Conservation (phyloP, 2,113 vertebrate genomes). For the Neomonachus schauinslandi region DNA sequence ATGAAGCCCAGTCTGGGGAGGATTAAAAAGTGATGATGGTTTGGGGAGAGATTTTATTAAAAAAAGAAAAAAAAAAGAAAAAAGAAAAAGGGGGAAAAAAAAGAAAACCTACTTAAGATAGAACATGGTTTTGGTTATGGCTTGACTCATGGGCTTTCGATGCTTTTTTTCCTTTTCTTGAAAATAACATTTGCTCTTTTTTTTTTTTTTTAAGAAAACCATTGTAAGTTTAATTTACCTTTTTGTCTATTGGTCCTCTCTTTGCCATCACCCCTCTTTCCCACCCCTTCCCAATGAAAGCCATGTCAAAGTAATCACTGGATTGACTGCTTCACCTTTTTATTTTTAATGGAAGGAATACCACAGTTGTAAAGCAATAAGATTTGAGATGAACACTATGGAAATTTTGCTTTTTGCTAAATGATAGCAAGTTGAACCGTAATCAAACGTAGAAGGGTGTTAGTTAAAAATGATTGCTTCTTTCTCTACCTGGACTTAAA, state of each 20-base stretch:
- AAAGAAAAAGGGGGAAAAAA: conserved; percentile 68
- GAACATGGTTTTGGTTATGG: conserved; percentile 90
- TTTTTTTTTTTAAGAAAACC: conserved; percentile 50
- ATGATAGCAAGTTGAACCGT: conserved; percentile 78
- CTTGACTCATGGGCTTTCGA: conserved; percentile 90
- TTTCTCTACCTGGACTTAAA: conserved; percentile 74
- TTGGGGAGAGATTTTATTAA: conserved; percentile 87
- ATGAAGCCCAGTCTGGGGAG: conserved; percentile 97
- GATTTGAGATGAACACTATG: conserved; percentile 82
- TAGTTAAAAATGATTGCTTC: conserved; percentile 79
- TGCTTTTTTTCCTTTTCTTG: conserved; percentile 82
- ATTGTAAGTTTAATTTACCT: conserved; percentile 84
- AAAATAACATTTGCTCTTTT: conserved; percentile 72
- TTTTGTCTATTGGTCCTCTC: conserved; percentile 82
- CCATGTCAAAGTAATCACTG: conserved; percentile 84
- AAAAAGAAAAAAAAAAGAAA: conserved; percentile 72
- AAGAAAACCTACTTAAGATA: conserved; percentile 87
- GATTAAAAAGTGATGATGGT: conserved; percentile 91
- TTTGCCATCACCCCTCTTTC: conserved; percentile 65
- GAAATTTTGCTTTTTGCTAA: conserved; percentile 81
- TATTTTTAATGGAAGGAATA: conserved; percentile 80
- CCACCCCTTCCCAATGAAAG: conserved; percentile 83
- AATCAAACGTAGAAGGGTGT: conserved; percentile 80
- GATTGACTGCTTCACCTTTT: conserved; percentile 80
- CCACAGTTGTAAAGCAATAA: conserved; percentile 87